phyloP scores from a whole-genome alignment of 1,140 invertebrate genomes.

The Gonioctena quinquepunctata region DNA sequence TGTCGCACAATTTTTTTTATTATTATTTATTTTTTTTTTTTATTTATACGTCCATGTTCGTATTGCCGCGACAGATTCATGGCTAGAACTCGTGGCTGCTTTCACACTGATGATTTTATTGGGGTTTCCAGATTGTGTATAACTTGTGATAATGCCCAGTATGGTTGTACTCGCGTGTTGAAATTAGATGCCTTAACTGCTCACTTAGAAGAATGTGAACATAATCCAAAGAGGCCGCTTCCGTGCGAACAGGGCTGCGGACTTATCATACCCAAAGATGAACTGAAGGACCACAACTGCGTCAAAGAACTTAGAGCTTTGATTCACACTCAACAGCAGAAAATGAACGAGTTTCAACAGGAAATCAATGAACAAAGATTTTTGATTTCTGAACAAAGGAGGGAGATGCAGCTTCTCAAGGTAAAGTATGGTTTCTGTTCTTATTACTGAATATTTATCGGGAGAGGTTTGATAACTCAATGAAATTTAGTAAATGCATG shows the following conservation, averaged over 20 bases:
- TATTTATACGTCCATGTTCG: no score
- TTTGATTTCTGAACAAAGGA: conserved; percentile 85
- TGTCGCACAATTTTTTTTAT: no score
- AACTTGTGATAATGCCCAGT: conserved; percentile 85
- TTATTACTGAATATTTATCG: neutral
- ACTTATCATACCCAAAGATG: conserved; percentile 92
- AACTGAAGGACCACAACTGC: conserved; percentile 93
- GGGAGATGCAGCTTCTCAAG: conserved; percentile 85
- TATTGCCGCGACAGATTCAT: no score
- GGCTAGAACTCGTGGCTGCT: no score
- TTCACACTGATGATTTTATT: no score
- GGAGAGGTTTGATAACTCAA: neutral
- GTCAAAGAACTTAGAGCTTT: conserved; percentile 82
- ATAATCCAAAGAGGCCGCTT: conserved; percentile 91
- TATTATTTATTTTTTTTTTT: no score
- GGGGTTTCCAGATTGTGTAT: conserved; percentile 78
- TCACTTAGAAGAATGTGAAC: conserved; percentile 90
- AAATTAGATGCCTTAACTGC: conserved; percentile 82
- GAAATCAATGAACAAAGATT: conserved; percentile 85
- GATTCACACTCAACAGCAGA: conserved; percentile 85
- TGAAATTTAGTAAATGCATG: no score
- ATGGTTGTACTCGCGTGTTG: conserved; percentile 83
- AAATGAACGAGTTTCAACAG: conserved; percentile 81
- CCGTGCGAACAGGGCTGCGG: conserved; percentile 92
- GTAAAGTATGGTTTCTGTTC: conserved; percentile 60